A percentile compares a stretch with the other conserved stretches of the same genome.
phyloP scores from a whole-genome alignment of 2,113 vertebrate genomes.

The Pelobates fuscus region DNA sequence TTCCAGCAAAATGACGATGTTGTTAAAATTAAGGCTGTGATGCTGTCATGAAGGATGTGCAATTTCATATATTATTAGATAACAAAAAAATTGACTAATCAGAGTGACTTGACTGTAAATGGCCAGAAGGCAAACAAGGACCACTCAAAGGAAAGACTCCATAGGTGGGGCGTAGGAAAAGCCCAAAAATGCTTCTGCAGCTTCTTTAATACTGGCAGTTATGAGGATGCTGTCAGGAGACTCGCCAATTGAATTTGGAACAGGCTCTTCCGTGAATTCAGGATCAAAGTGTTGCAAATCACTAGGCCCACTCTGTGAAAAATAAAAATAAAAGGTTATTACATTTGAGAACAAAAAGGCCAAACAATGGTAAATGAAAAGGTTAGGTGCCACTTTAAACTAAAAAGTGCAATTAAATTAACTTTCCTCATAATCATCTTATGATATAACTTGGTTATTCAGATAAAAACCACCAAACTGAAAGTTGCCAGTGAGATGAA shows the following conservation, averaged over 20 bases:
- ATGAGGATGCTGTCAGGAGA: constrained; percentile 89
- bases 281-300: constrained; percentile 97
- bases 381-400: too few species aligned
- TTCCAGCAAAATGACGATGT: constrained; percentile 68
- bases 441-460: too few species aligned
- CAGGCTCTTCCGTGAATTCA: constrained; percentile 95
- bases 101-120: constrained; percentile 63
- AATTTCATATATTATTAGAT: constrained; percentile 83
- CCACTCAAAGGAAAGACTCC: constrained; percentile 90
- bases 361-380: constrained; percentile 10
- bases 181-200: constrained; percentile 90
- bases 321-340: constrained; percentile 21
- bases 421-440: too few species aligned
- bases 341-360: not conserved
- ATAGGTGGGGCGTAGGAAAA: constrained; percentile 95
- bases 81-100: not conserved
- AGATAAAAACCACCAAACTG: too few species aligned
- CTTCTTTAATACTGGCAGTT: constrained; percentile 92
- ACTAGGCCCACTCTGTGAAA: constrained; percentile 84
- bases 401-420: too few species aligned
- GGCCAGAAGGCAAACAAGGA: constrained; percentile 36
- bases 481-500: too few species aligned
- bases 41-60: constrained; percentile 89
- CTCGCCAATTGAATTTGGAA: constrained; percentile 91
- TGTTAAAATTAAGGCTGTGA: constrained; percentile 71